Conservation (phyloP, 2,888 invertebrate genomes). For the Helicoverpa assulta region DNA sequence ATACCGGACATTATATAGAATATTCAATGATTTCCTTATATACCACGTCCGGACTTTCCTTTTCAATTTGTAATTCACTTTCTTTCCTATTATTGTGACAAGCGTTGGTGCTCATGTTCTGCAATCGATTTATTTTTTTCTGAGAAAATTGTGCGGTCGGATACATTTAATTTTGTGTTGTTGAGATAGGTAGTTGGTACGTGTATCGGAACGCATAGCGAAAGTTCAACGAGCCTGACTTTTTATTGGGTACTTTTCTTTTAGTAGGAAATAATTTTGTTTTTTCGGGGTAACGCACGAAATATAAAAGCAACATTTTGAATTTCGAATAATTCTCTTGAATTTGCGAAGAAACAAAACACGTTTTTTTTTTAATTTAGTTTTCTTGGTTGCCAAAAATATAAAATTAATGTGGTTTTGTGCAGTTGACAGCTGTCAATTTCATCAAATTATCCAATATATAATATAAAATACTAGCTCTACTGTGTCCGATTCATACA, state of each 20-base stretch:
- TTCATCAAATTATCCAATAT: too few relatives aligned
- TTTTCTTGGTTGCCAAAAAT: neutral
- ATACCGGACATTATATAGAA: constrained; percentile 37
- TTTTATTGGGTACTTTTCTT: too few relatives aligned
- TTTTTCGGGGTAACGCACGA: too few relatives aligned
- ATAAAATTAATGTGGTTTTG: neutral
- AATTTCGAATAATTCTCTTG: too few relatives aligned
- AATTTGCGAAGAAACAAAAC: constrained; percentile 21
- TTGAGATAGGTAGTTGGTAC: constrained; percentile 38
- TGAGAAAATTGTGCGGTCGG: constrained; percentile 22
- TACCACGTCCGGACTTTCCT: constrained; percentile 61
- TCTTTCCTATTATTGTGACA: constrained; percentile 64
- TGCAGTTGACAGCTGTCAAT: neutral
- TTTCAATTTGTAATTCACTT: constrained; percentile 66
- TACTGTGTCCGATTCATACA: too few relatives aligned
- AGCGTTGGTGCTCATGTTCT: constrained; percentile 39
- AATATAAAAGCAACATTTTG: too few relatives aligned
- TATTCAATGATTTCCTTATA: constrained; percentile 56
- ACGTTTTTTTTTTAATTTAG: neutral
- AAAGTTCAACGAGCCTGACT: constrained; percentile 40
- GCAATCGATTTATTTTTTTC: constrained; percentile 59
- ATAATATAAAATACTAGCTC: too few relatives aligned
- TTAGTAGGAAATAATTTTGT: too few relatives aligned
- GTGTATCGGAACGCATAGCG: constrained; percentile 55
- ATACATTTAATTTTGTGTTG: constrained; percentile 37